Conservation (phyloP, 2,888 invertebrate genomes). For the Calameuta idolon region DNA sequence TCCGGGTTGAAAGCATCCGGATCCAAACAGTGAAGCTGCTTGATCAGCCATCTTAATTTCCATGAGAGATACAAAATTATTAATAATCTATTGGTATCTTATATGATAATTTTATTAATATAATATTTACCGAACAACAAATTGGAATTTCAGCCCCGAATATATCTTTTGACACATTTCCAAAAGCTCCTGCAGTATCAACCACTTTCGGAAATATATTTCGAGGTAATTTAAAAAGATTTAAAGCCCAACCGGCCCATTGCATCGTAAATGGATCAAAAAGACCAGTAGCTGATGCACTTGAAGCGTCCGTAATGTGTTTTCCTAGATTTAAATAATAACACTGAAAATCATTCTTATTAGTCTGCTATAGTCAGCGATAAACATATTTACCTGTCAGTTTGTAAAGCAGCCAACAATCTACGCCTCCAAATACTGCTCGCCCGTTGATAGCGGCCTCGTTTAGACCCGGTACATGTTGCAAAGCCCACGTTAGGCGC, state of each 20-base stretch:
- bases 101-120: constrained; percentile 11
- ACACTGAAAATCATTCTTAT: neutral
- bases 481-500: constrained; percentile 82
- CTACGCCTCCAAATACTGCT: constrained; percentile 88
- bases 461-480: constrained; percentile 78
- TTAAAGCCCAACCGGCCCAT: constrained; percentile 83
- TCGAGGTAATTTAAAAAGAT: constrained; percentile 79
- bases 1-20: constrained; percentile 81
- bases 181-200: constrained; percentile 82
- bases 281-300: constrained; percentile 91
- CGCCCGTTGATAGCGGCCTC: constrained; percentile 74
- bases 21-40: constrained; percentile 90
- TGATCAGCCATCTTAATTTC: constrained; percentile 83
- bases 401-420: constrained; percentile 93
- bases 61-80: neutral
- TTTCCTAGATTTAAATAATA: constrained; percentile 42
- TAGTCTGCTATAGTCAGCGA: constrained; percentile 24
- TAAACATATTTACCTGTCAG: constrained; percentile 69
- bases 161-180: constrained; percentile 73
- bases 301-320: constrained; percentile 90
- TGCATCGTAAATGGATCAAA: constrained; percentile 91
- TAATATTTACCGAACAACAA: constrained; percentile 76
- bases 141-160: constrained; percentile 86
- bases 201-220: constrained; percentile 84
- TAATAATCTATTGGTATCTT: constrained; percentile 28